Evolutionary conservation across 2,113 vertebrate genomes (phyloP).

Genomic region (Gymnocephalus cernua): DNA sequence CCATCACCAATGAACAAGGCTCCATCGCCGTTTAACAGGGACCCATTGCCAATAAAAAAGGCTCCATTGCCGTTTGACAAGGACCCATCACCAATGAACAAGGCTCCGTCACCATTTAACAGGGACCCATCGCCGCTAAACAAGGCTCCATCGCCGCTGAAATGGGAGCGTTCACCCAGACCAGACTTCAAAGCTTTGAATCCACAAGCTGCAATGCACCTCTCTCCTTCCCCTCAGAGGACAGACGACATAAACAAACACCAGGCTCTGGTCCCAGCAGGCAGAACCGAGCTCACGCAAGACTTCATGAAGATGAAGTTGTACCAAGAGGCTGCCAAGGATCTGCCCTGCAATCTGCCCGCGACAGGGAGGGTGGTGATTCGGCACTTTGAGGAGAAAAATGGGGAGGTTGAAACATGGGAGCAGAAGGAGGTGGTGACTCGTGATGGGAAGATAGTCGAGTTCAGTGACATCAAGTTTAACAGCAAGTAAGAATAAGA

Average conservation of each 20-base stretch:
- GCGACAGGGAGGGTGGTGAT: slow-evolving; percentile 62
- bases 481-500: slow-evolving; percentile 40
- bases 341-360: slow-evolving; percentile 66
- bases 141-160: neutral
- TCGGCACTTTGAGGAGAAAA: slow-evolving; percentile 59
- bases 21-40: neutral
- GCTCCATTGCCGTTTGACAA: neutral
- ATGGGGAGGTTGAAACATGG: slow-evolving; percentile 62
- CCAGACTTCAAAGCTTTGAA: neutral
- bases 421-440: slow-evolving; percentile 78
- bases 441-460: slow-evolving; percentile 73
- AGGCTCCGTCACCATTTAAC: neutral
- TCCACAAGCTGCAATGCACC: neutral
- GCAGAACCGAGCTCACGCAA: neutral
- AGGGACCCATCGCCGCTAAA: neutral
- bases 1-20: neutral
- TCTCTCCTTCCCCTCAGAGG: slow-evolving; percentile 10
- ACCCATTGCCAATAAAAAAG: neutral
- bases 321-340: slow-evolving; percentile 50
- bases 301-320: slow-evolving; percentile 61
- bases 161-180: slow-evolving; percentile 48
- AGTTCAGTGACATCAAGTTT: slow-evolving; percentile 72
- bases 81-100: neutral
- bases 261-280: neutral
- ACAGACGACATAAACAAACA: slow-evolving; percentile 28